These are phyloP conservation scores for Microctonus aethiopoides DNA, from an alignment of 2,888 invertebrate species.

Conservation along the genomic window DNA sequence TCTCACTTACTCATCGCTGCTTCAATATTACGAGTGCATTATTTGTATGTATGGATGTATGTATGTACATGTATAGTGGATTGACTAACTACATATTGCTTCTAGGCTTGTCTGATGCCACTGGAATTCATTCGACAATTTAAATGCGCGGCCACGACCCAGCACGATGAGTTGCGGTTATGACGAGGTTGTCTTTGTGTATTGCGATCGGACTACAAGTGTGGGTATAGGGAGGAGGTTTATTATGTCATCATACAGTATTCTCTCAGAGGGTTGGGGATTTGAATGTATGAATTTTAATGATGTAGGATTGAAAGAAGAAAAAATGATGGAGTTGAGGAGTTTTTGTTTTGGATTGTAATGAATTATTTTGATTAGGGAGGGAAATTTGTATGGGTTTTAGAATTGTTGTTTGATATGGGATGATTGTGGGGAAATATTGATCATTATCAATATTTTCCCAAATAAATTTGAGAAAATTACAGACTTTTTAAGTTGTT, in stretches of 20 bases:
- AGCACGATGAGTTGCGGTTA: background rate
- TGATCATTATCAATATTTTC: no score
- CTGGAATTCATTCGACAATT: conserved; percentile 1
- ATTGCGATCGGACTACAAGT: conserved; percentile 8
- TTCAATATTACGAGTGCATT: conserved; percentile 42
- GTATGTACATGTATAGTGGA: conserved; percentile 36
- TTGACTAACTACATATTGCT: conserved; percentile 48
- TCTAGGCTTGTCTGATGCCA: conserved; percentile 4
- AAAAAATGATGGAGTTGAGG: conserved; percentile 20
- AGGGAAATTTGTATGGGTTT: no score
- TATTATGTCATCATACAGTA: conserved; percentile 1
- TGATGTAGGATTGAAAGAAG: conserved; percentile 37
- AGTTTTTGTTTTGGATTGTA: no score
- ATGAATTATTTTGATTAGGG: background rate
- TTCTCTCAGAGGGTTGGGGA: conserved; percentile 39
- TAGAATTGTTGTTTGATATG: no score
- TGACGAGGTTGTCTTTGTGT: conserved; percentile 10
- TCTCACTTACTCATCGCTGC: conserved; percentile 28
- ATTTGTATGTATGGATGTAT: no score
- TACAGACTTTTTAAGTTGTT: no score
- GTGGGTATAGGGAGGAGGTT: background rate
- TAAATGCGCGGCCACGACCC: conserved; percentile 11
- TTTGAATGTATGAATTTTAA: conserved; percentile 42
- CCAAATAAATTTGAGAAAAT: no score
- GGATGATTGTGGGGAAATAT: no score